These are phyloP conservation scores for Chrysogorgia sp. DNA, from an alignment of 92 coral and sea anemone genomes.

Conservation along the genomic window DNA sequence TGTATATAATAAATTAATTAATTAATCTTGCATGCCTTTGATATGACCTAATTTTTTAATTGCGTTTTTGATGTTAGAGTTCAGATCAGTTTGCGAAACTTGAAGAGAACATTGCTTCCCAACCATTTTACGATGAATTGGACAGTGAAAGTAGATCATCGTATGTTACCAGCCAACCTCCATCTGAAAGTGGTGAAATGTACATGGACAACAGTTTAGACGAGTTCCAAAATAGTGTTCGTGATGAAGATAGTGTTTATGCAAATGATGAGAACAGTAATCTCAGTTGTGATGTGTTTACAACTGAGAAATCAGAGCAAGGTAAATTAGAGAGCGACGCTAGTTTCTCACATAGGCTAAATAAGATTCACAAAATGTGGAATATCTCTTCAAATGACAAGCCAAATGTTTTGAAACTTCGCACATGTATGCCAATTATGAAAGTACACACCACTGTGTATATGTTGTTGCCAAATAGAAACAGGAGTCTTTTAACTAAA, in stretches of 20 bases:
- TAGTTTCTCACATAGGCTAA: too few species aligned
- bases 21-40: too few species aligned
- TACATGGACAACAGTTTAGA: slow-evolving; percentile 95
- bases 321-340: slow-evolving; percentile 23
- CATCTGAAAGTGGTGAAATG: slow-evolving; percentile 87
- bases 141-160: slow-evolving; percentile 69
- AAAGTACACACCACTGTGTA: too few species aligned
- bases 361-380: too few species aligned
- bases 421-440: too few species aligned
- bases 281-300: slow-evolving; percentile 58
- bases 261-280: slow-evolving; percentile 71
- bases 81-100: slow-evolving; percentile 82
- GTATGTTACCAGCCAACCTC: slow-evolving; percentile 94
- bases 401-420: too few species aligned
- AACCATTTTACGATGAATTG: slow-evolving; percentile 73
- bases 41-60: too few species aligned
- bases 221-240: slow-evolving; percentile 83
- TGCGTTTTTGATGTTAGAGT: slow-evolving; percentile 50
- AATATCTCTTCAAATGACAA: too few species aligned
- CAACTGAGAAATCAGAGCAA: slow-evolving; percentile 32
- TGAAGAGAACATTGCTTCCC: slow-evolving; percentile 72
- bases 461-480: too few species aligned
- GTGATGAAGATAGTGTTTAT: slow-evolving; percentile 48
- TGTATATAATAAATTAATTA: too few species aligned
- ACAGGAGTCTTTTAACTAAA: too few species aligned